These are phyloP conservation scores for Caloenas nicobarica DNA, from an alignment of 2,113 vertebrate species.

Conservation along the genomic window DNA sequence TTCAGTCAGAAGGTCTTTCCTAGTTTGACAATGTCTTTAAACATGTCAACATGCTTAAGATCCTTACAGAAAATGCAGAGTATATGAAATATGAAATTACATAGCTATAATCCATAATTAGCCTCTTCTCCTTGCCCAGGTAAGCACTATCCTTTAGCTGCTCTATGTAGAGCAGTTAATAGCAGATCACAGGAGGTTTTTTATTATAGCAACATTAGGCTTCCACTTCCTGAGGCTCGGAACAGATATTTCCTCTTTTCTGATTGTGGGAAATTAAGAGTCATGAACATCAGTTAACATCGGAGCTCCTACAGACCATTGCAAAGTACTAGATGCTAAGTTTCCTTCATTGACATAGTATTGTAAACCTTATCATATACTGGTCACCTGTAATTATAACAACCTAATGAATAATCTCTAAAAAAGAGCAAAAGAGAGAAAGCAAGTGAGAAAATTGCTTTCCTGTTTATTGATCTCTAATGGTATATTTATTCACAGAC, in stretches of 20 bases:
- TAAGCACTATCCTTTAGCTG: background rate
- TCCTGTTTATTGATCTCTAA: background rate
- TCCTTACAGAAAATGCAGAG: background rate
- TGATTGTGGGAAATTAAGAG: background rate
- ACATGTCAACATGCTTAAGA: background rate
- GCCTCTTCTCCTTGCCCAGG: background rate
- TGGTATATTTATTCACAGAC: background rate
- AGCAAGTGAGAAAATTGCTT: background rate
- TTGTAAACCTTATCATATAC: background rate
- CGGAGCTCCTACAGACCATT: background rate
- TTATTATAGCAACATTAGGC: background rate
- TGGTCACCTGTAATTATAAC: background rate
- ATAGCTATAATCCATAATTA: background rate
- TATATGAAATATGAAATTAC: background rate
- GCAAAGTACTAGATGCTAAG: background rate
- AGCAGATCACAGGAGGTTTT: background rate
- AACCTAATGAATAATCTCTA: background rate
- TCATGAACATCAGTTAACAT: background rate
- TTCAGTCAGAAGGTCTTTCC: background rate
- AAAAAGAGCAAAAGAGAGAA: background rate
- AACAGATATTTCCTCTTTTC: background rate
- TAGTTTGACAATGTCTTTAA: background rate
- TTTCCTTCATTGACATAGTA: background rate
- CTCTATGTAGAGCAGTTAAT: background rate
- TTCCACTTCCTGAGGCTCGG: background rate